phyloP scores from a whole-genome alignment of 2,888 invertebrate species.

The Eupithecia dodoneata region DNA sequence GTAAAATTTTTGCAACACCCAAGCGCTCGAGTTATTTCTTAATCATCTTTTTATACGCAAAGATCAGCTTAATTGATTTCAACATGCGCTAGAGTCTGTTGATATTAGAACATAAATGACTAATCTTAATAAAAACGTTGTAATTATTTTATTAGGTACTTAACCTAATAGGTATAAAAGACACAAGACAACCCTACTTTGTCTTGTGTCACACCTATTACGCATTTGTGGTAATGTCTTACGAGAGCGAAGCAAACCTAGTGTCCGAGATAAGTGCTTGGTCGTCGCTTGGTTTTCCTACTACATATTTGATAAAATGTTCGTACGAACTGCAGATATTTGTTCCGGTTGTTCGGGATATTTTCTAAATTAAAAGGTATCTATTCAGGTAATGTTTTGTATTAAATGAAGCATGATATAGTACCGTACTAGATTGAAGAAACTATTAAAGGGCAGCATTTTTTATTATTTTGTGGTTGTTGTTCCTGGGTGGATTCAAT shows the following conservation, averaged over 20 bases:
- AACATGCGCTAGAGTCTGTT: slow-evolving; percentile 23
- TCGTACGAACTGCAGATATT: slow-evolving; percentile 3
- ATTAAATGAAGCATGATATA: background rate
- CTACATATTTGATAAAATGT: slow-evolving; percentile 28
- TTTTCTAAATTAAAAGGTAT: background rate
- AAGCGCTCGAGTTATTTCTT: slow-evolving; percentile 21
- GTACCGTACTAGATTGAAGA: no score
- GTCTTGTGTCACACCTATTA: slow-evolving; percentile 75
- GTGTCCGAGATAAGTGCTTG: slow-evolving; percentile 55
- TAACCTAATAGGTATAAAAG: background rate
- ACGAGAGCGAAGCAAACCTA: slow-evolving; percentile 68
- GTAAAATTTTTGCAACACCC: slow-evolving; percentile 19
- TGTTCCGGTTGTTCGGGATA: background rate
- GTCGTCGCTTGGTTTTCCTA: slow-evolving; percentile 43
- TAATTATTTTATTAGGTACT: slow-evolving; percentile 2
- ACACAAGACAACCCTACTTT: slow-evolving; percentile 19
- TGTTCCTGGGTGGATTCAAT: background rate
- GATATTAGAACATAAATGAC: background rate
- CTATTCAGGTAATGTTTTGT: background rate
- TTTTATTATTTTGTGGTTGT: background rate
- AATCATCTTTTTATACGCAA: slow-evolving; percentile 31
- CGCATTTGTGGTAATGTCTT: slow-evolving; percentile 75
- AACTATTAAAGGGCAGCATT: background rate
- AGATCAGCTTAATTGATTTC: slow-evolving; percentile 39
- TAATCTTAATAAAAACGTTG: background rate